A percentile compares a stretch with the other conserved stretches of the same genome.
These are phyloP conservation scores for Decapterus maruadsi DNA, from an alignment of 2,797 vertebrate species.

Conservation along the genomic window DNA sequence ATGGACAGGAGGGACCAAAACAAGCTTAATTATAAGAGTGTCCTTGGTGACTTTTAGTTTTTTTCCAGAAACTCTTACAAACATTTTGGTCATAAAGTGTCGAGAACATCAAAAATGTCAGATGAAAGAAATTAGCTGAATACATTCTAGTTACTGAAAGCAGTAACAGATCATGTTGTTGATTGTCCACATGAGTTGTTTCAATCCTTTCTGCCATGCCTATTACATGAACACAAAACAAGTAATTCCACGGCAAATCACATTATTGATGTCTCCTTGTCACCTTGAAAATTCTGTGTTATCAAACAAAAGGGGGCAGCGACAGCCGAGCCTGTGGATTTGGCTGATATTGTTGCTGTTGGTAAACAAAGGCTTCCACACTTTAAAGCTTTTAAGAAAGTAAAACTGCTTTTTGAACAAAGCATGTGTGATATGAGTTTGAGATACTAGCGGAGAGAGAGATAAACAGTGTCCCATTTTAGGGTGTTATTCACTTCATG, in stretches of 20 bases:
- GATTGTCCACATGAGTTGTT: neutral
- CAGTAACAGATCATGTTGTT: neutral
- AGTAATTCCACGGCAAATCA: conserved; percentile 33
- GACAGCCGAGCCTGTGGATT: conserved; percentile 24
- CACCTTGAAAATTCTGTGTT: conserved; percentile 40
- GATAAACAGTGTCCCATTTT: conserved; percentile 1
- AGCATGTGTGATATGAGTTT: neutral
- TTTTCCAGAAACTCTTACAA: neutral
- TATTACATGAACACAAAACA: conserved; percentile 1
- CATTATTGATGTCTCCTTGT: conserved; percentile 47
- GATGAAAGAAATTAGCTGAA: too few species aligned
- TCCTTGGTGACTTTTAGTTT: neutral
- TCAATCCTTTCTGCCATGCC: conserved; percentile 14
- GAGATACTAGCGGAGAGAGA: neutral
- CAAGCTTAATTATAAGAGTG: neutral
- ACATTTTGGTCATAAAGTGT: neutral
- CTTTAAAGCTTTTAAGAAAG: neutral
- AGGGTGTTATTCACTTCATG: neutral
- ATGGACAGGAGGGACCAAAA: neutral
- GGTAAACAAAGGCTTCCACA: neutral
- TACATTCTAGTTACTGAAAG: neutral
- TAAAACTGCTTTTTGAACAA: neutral
- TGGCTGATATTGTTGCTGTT: neutral
- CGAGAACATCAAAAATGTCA: neutral
- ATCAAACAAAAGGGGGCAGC: conserved; percentile 11